These are phyloP conservation scores for Eristalinus aeneus DNA, from an alignment of 2,888 invertebrate genomes.

Conservation along the genomic window DNA sequence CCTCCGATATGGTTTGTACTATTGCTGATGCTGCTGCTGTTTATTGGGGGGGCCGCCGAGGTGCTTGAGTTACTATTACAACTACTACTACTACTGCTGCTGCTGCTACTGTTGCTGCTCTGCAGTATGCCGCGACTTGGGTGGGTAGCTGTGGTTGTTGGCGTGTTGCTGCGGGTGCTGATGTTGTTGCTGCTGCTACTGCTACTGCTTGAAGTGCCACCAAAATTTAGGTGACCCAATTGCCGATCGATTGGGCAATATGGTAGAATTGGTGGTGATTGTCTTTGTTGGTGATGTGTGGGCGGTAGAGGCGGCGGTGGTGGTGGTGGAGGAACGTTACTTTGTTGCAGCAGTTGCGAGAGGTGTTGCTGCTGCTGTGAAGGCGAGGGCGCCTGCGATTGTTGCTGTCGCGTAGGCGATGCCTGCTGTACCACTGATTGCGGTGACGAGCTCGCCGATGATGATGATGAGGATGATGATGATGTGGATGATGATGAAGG, in stretches of 20 bases:
- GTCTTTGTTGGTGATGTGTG: constrained; percentile 51
- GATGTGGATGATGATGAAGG: constrained; percentile 74
- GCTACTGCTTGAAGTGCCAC: constrained; percentile 76
- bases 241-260: constrained; percentile 73
- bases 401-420: constrained; percentile 56
- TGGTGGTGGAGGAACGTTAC: constrained; percentile 51
- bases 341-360: constrained; percentile 63
- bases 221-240: constrained; percentile 79
- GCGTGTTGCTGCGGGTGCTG: constrained; percentile 73
- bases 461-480: constrained; percentile 71
- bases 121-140: constrained; percentile 75
- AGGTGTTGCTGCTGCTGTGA: constrained; percentile 45
- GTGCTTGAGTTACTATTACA: constrained; percentile 32
- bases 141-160: constrained; percentile 75
- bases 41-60: constrained; percentile 34
- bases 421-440: background rate
- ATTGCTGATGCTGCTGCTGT: constrained; percentile 51
- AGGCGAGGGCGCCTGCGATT: constrained; percentile 53
- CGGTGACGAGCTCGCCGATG: constrained; percentile 48
- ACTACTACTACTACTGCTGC: background rate
- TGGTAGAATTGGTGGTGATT: constrained; percentile 69
- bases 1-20: constrained; percentile 39
- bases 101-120: constrained; percentile 28
- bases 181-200: constrained; percentile 55
- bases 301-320: constrained; percentile 1